Evolutionary conservation across 2,797 vertebrate species (phyloP).

Genomic region (Rhinella marina): DNA sequence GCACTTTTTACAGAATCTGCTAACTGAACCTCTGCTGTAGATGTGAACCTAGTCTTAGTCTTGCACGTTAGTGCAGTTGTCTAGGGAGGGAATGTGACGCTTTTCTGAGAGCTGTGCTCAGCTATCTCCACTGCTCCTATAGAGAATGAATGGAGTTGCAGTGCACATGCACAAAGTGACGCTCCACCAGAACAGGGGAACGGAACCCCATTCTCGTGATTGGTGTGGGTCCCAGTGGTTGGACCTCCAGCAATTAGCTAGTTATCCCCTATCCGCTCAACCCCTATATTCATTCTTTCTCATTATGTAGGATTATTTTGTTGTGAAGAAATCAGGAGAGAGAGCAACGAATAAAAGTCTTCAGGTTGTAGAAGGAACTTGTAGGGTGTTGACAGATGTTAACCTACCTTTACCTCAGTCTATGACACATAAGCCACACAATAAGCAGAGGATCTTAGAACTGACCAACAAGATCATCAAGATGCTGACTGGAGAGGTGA

Average conservation of each 20-base stretch:
- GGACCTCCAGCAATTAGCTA: no score
- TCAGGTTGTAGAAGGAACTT: not conserved
- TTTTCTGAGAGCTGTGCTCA: no score
- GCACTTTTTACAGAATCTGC: no score
- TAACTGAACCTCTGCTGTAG: no score
- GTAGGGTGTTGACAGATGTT: not conserved
- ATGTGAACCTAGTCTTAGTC: no score
- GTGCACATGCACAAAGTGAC: no score
- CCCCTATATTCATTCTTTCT: not conserved
- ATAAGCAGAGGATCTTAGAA: conserved; percentile 7
- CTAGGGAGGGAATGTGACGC: not conserved
- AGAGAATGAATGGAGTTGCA: no score
- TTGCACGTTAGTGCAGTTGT: not conserved
- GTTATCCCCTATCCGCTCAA: no score
- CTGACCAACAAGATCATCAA: not conserved
- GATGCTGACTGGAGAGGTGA: not conserved
- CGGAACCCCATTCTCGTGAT: no score
- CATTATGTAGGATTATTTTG: not conserved
- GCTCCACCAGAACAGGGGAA: no score
- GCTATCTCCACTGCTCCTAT: no score
- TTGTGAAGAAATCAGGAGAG: not conserved
- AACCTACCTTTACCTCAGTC: not conserved
- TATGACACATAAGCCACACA: not conserved
- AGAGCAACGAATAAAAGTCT: not conserved
- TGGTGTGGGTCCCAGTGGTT: no score